These are phyloP conservation scores for Darevskia nairensis DNA, from an alignment of 2,797 vertebrate species.

Conservation along the genomic window DNA sequence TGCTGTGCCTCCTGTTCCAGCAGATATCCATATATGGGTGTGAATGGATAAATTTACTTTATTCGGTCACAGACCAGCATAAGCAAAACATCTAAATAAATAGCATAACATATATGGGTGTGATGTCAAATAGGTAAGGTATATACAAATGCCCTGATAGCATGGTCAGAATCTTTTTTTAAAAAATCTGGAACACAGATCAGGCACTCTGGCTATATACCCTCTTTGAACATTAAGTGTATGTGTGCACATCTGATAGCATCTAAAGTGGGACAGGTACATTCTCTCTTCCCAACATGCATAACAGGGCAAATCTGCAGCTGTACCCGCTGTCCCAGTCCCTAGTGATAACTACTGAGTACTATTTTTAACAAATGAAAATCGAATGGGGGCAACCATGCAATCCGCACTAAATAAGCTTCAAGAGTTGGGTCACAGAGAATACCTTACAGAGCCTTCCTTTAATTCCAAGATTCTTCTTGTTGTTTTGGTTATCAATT, in stretches of 20 bases:
- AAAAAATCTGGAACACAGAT: no score
- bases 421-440: not conserved
- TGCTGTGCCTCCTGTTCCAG: no score
- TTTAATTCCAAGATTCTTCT: constrained; percentile 17
- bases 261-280: not conserved
- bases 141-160: no score
- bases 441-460: constrained; percentile 9
- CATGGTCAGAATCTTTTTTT: no score
- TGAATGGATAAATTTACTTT: no score
- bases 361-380: not conserved
- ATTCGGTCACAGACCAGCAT: no score
- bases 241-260: not conserved
- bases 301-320: not conserved
- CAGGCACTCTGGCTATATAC: not conserved
- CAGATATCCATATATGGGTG: no score
- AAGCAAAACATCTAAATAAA: no score
- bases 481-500: constrained; percentile 73
- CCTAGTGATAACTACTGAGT: not conserved
- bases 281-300: not conserved
- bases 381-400: not conserved
- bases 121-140: no score
- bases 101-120: no score
- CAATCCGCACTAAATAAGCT: not conserved
- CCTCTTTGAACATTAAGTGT: not conserved
- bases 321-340: not conserved